Percentiles rank a stretch among this genome's conserved stretches.
These are phyloP conservation scores for Cordylochernes scorpioides DNA, from an alignment of 2,888 invertebrate genomes.

Conservation along the genomic window DNA sequence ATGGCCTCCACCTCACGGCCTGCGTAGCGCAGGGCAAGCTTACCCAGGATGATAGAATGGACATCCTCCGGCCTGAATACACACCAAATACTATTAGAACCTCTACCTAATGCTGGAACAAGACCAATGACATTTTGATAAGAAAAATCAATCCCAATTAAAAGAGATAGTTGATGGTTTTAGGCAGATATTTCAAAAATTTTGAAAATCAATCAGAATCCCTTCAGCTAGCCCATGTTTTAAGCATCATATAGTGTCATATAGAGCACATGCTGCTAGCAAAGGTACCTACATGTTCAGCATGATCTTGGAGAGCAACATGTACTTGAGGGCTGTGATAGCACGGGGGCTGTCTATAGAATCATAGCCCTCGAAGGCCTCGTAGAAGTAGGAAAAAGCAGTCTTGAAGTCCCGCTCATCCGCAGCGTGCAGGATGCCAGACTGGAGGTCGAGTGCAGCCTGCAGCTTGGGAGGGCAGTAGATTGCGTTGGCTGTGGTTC, in stretches of 20 bases:
- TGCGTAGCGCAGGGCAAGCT: slow-evolving; percentile 82
- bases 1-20: slow-evolving; percentile 90
- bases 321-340: slow-evolving; percentile 85
- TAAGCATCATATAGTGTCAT: slow-evolving; percentile 1
- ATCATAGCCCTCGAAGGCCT: slow-evolving; percentile 95
- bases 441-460: slow-evolving; percentile 83
- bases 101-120: too few species aligned
- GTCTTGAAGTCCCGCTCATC: slow-evolving; percentile 99
- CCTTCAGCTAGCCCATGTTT: too few species aligned
- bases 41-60: slow-evolving; percentile 74
- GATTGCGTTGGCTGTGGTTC: slow-evolving; percentile 98
- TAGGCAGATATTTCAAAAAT: not conserved
- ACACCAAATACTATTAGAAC: too few species aligned
- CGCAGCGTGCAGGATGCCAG: slow-evolving; percentile 86
- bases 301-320: slow-evolving; percentile 97
- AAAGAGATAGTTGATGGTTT: too few species aligned
- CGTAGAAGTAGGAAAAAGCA: slow-evolving; percentile 96
- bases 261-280: not conserved
- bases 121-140: too few species aligned
- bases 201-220: not conserved
- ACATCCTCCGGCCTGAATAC: slow-evolving; percentile 79
- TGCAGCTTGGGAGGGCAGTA: slow-evolving; percentile 98
- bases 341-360: slow-evolving; percentile 76
- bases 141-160: too few species aligned
- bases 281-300: slow-evolving; percentile 32